These are phyloP conservation scores for Drosophila pseudoananassae DNA, from an alignment of 1,140 invertebrate genomes.

Conservation along the genomic window DNA sequence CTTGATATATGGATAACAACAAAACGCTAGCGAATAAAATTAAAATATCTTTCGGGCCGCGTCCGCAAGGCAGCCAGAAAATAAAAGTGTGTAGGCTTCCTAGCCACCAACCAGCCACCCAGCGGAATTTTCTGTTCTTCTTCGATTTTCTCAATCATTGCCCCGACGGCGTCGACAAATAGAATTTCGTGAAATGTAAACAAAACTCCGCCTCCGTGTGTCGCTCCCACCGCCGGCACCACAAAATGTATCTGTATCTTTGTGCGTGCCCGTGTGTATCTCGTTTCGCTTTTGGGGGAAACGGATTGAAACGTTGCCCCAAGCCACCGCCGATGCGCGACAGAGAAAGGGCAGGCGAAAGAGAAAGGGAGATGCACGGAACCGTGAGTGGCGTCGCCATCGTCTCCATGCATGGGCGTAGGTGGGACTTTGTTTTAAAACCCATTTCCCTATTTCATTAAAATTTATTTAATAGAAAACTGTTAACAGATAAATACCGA, in stretches of 20 bases:
- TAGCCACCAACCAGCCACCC: conserved; percentile 9
- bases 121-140: conserved; percentile 22
- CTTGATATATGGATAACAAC: conserved; percentile 26
- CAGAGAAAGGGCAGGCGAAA: background rate
- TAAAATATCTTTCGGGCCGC: conserved; percentile 79
- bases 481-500: no score
- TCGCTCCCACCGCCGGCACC: conserved; percentile 33
- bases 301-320: conserved; percentile 48
- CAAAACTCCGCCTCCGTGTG: conserved; percentile 83
- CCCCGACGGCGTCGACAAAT: conserved; percentile 79
- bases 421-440: background rate
- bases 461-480: background rate
- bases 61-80: conserved; percentile 35
- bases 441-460: background rate
- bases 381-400: conserved; percentile 30
- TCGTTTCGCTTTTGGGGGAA: conserved; percentile 28
- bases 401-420: conserved; percentile 17
- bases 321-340: conserved; percentile 5
- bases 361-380: conserved; percentile 1
- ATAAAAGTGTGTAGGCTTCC: no score
- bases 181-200: conserved; percentile 83
- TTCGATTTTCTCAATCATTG: conserved; percentile 56
- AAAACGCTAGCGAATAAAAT: conserved; percentile 45
- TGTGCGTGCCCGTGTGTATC: conserved; percentile 30
- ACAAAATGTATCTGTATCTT: conserved; percentile 43